Percentiles rank a stretch among this genome's conserved stretches.
Evolutionary conservation across 2,888 invertebrate genomes (phyloP).

Genomic region (Meliscaeva auricollis): DNA sequence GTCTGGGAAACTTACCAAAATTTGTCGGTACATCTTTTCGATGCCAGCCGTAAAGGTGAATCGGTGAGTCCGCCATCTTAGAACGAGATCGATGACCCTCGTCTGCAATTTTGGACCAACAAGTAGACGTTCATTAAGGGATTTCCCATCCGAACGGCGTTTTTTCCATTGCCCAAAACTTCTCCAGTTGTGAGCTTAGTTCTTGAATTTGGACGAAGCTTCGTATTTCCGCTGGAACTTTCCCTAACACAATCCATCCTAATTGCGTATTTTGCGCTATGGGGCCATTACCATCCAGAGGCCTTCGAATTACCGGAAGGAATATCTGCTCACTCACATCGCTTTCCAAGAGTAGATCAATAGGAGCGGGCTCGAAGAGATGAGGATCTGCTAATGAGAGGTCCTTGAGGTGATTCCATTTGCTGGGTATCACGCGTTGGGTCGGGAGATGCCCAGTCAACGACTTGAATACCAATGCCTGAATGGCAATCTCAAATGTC

Average conservation of each 20-base stretch:
- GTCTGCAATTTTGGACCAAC: slow-evolving; percentile 2
- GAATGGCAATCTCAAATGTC: slow-evolving; percentile 13
- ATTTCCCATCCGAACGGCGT: not conserved
- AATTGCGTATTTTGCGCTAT: slow-evolving; percentile 12
- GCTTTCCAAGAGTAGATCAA: slow-evolving; percentile 7
- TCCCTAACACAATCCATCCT: slow-evolving; percentile 17
- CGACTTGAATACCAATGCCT: slow-evolving; percentile 47
- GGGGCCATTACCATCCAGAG: not conserved
- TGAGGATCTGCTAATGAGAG: slow-evolving; percentile 13
- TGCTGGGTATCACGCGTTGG: slow-evolving; percentile 10
- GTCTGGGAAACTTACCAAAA: slow-evolving; percentile 27
- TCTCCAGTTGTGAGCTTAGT: not conserved
- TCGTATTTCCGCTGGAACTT: not conserved
- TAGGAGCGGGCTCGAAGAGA: slow-evolving; percentile 8
- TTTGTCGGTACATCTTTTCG: slow-evolving; percentile 39
- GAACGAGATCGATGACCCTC: slow-evolving; percentile 21
- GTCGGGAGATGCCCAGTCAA: slow-evolving; percentile 35
- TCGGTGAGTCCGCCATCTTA: slow-evolving; percentile 27
- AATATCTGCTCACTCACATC: slow-evolving; percentile 24
- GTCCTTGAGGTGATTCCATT: slow-evolving; percentile 25
- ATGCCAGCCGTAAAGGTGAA: slow-evolving; percentile 27
- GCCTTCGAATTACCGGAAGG: slow-evolving; percentile 7
- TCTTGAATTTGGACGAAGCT: not conserved
- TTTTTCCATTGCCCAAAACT: slow-evolving; percentile 30
- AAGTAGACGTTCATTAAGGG: slow-evolving; percentile 1